These are phyloP conservation scores for Spodoptera frugiperda DNA, from an alignment of 1,140 invertebrate species.

Conservation along the genomic window DNA sequence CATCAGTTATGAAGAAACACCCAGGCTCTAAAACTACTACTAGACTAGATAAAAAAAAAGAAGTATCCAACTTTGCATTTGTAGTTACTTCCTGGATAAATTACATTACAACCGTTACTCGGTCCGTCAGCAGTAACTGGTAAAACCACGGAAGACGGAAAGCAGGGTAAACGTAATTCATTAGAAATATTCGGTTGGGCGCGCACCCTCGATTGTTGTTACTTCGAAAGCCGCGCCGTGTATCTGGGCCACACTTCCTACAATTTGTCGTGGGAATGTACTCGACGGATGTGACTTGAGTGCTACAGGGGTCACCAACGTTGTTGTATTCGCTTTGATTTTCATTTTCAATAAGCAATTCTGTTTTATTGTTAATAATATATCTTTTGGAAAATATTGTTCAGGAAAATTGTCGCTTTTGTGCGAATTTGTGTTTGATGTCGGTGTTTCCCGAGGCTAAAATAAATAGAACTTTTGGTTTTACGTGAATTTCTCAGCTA, in stretches of 20 bases:
- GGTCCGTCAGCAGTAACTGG: not conserved
- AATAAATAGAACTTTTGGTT: too few species aligned
- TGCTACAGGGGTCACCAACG: slow-evolving; percentile 45
- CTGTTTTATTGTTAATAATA: not conserved
- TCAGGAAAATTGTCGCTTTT: too few species aligned
- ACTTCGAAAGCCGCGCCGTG: slow-evolving; percentile 57
- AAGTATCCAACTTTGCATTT: too few species aligned
- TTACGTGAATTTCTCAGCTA: too few species aligned
- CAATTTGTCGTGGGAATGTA: slow-evolving; percentile 74
- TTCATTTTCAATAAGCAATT: not conserved
- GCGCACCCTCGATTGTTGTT: not conserved
- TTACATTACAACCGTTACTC: not conserved
- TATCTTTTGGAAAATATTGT: too few species aligned
- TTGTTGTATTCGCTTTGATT: not conserved
- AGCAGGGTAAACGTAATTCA: not conserved
- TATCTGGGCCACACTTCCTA: slow-evolving; percentile 73
- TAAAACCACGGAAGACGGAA: not conserved
- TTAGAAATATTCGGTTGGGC: slow-evolving; percentile 2
- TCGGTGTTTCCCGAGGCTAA: too few species aligned
- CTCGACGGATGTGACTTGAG: slow-evolving; percentile 62
- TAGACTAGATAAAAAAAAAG: too few species aligned
- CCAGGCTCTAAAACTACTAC: too few species aligned
- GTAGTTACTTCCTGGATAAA: too few species aligned
- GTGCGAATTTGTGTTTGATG: too few species aligned
- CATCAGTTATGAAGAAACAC: too few species aligned